These are phyloP conservation scores for Eupithecia subfuscata DNA, from an alignment of 2,888 invertebrate genomes.

Conservation along the genomic window DNA sequence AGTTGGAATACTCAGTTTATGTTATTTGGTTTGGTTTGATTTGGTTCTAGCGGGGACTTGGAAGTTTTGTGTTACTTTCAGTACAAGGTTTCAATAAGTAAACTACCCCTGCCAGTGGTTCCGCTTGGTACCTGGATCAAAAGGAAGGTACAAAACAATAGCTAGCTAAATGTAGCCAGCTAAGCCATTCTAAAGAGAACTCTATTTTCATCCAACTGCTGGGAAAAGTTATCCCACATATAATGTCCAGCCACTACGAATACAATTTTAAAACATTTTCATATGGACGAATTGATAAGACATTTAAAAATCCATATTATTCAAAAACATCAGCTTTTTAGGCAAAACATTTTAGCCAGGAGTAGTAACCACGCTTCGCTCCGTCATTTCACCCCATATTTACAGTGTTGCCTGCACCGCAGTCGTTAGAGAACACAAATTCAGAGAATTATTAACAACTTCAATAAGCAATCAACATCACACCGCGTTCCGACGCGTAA, in stretches of 20 bases:
- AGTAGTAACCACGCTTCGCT: background rate
- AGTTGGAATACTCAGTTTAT: slow-evolving; percentile 5
- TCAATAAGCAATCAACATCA: slow-evolving; percentile 71
- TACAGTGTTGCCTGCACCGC: background rate
- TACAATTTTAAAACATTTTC: background rate
- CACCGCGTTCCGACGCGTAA: slow-evolving; percentile 64
- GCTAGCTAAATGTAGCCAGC: background rate
- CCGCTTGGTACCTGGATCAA: background rate
- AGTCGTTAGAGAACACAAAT: slow-evolving; percentile 36
- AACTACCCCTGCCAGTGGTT: background rate
- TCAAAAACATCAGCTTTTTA: background rate
- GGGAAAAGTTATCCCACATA: background rate
- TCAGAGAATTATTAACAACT: slow-evolving; percentile 64
- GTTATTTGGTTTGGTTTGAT: background rate
- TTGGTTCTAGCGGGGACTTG: background rate
- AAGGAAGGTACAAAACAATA: background rate
- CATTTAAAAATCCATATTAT: background rate
- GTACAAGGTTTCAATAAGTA: background rate
- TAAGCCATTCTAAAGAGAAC: background rate
- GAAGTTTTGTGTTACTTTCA: background rate
- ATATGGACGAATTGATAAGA: background rate
- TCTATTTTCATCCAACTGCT: background rate
- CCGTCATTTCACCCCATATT: background rate
- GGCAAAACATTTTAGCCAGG: background rate
- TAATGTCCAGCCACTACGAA: background rate